These are phyloP conservation scores for Syngnathus scovelli DNA, from an alignment of 2,113 vertebrate species.

Conservation along the genomic window DNA sequence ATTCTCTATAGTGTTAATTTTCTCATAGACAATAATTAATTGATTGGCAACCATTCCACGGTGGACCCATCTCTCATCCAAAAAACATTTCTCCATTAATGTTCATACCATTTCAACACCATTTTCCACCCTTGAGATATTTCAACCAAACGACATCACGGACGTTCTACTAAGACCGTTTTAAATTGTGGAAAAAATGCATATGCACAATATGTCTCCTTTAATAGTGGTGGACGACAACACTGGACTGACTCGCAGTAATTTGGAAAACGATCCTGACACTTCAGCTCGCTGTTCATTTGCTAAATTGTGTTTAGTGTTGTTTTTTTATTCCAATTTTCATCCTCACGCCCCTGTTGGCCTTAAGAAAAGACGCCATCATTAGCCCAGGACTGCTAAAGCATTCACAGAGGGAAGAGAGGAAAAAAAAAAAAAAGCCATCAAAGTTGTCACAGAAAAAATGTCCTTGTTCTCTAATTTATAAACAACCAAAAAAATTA, in stretches of 20 bases:
- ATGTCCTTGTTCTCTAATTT: conserved; percentile 73
- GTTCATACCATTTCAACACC: too few species aligned
- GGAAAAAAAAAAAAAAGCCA: conserved; percentile 49
- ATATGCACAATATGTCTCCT: not conserved
- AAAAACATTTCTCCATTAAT: too few species aligned
- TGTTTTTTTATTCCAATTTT: conserved; percentile 65
- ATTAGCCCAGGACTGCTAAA: conserved; percentile 64
- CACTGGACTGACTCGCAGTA: conserved; percentile 25
- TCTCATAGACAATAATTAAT: too few species aligned
- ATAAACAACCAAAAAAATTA: conserved; percentile 71
- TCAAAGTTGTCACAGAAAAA: conserved; percentile 67
- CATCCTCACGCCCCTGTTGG: conserved; percentile 25
- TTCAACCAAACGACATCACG: not conserved
- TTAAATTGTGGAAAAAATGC: not conserved
- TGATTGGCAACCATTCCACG: too few species aligned
- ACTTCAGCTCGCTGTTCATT: conserved; percentile 52
- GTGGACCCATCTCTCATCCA: too few species aligned
- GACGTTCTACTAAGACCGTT: not conserved
- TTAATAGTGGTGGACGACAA: not conserved
- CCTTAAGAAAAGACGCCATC: conserved; percentile 64
- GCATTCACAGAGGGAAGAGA: conserved; percentile 56
- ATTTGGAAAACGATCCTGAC: conserved; percentile 58
- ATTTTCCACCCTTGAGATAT: not conserved
- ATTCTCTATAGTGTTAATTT: not conserved
- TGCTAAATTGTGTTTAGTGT: conserved; percentile 68